These are phyloP conservation scores for Julus scandinavius DNA, from an alignment of 2,888 invertebrate genomes.

Conservation along the genomic window DNA sequence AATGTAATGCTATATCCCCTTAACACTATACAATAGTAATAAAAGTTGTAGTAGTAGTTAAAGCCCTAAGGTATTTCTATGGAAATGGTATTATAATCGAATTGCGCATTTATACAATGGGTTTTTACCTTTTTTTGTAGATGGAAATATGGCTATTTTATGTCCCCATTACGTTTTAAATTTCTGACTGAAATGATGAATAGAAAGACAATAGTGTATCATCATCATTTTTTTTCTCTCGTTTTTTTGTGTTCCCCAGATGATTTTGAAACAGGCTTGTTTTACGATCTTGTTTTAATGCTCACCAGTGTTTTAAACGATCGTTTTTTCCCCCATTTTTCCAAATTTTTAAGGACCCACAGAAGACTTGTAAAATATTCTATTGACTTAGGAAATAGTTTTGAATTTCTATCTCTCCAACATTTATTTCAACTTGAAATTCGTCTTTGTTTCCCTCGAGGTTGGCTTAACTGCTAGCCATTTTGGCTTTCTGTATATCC, in stretches of 20 bases:
- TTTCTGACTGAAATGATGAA: constrained; percentile 18
- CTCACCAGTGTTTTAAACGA: background rate
- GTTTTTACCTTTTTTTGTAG: background rate
- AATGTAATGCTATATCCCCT: background rate
- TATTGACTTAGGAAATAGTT: background rate
- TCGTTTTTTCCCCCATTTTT: background rate
- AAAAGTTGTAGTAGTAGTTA: background rate
- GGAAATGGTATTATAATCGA: background rate
- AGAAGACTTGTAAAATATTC: constrained; percentile 1
- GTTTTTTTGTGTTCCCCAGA: background rate
- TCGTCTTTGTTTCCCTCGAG: background rate
- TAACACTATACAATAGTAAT: background rate
- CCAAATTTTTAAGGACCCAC: constrained; percentile 1
- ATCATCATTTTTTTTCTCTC: background rate
- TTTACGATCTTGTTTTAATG: background rate
- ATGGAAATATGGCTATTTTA: background rate
- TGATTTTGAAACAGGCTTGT: background rate
- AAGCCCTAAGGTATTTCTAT: background rate
- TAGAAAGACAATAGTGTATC: background rate
- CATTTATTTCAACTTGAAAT: background rate
- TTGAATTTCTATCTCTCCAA: background rate
- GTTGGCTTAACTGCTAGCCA: background rate
- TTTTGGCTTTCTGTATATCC: background rate
- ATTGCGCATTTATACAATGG: background rate
- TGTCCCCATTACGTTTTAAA: background rate